phyloP scores from a whole-genome alignment of 2,113 vertebrate species.

The Vulpes ferrilata region DNA sequence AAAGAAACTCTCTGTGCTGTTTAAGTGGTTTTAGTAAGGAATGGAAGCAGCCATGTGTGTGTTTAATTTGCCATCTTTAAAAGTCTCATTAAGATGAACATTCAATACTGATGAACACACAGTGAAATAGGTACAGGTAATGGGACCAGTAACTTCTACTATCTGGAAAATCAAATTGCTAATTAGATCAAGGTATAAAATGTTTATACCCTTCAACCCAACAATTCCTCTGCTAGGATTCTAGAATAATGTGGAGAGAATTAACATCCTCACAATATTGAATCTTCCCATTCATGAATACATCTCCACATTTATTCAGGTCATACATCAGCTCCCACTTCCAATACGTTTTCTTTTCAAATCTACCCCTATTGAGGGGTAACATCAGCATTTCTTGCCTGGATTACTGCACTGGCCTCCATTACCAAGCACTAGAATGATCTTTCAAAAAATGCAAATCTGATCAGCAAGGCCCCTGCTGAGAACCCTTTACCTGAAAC shows the following conservation, averaged over 20 bases:
- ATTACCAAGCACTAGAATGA: conserved; percentile 46
- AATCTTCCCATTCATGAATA: conserved; percentile 36
- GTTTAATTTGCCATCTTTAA: conserved; percentile 22
- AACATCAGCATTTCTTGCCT: conserved; percentile 35
- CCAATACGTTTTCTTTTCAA: conserved; percentile 48
- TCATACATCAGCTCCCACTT: background rate
- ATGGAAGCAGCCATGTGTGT: conserved; percentile 39
- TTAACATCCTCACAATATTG: background rate
- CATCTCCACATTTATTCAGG: background rate
- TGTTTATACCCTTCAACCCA: conserved; percentile 25
- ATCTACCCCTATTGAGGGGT: background rate
- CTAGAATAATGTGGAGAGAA: conserved; percentile 19
- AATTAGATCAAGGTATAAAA: conserved; percentile 51
- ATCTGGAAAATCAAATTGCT: conserved; percentile 47
- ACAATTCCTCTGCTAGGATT: conserved; percentile 43
- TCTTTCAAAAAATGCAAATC: conserved; percentile 36
- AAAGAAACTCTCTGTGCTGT: conserved; percentile 27
- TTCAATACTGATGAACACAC: background rate
- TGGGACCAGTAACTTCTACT: conserved; percentile 43
- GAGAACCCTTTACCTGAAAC: conserved; percentile 12
- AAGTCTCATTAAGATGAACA: conserved; percentile 48
- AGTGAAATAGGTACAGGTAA: conserved; percentile 13
- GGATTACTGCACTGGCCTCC: background rate
- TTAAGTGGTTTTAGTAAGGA: conserved; percentile 55
- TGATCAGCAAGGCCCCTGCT: background rate